phyloP scores from a whole-genome alignment of 2,797 vertebrate species.

The Leptodactylus fallax region DNA sequence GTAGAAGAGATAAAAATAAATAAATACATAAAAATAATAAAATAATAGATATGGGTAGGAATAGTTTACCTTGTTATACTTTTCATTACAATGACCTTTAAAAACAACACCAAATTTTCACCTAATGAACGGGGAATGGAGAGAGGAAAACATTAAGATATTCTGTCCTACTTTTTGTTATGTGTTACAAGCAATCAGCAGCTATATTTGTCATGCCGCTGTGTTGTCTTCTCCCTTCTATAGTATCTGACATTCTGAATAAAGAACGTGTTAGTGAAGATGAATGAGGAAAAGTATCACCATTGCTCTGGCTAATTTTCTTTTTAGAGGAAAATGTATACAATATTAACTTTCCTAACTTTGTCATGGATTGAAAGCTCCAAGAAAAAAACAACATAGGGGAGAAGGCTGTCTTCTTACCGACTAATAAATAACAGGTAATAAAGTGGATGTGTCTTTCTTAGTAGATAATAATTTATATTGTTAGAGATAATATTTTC shows the following conservation, averaged over 20 bases:
- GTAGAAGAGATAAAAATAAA: too few species aligned
- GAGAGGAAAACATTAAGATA: slow-evolving; percentile 80
- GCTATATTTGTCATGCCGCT: slow-evolving; percentile 77
- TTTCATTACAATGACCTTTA: slow-evolving; percentile 76
- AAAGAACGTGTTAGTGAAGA: slow-evolving; percentile 77
- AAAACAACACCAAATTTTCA: slow-evolving; percentile 75
- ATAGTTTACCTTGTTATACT: slow-evolving; percentile 67
- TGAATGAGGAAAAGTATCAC: slow-evolving; percentile 73
- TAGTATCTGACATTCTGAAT: slow-evolving; percentile 73
- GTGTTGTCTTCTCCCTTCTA: slow-evolving; percentile 69
- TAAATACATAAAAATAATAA: too few species aligned
- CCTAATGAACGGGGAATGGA: slow-evolving; percentile 76
- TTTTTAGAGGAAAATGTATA: slow-evolving; percentile 75
- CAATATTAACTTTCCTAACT: slow-evolving; percentile 70
- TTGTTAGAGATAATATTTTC: background rate
- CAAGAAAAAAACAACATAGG: slow-evolving; percentile 24
- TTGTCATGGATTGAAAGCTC: slow-evolving; percentile 41
- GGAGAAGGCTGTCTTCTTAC: background rate
- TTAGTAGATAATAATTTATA: slow-evolving; percentile 38
- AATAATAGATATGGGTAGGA: slow-evolving; percentile 51
- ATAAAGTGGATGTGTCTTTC: slow-evolving; percentile 50
- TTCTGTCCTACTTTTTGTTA: slow-evolving; percentile 77
- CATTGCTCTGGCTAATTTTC: slow-evolving; percentile 74
- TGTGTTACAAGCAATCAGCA: slow-evolving; percentile 78
- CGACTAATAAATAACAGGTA: slow-evolving; percentile 29